Percentiles rank a stretch among this genome's conserved stretches.
phyloP scores from a whole-genome alignment of 2,888 invertebrate species.

The Baronia brevicornis region DNA sequence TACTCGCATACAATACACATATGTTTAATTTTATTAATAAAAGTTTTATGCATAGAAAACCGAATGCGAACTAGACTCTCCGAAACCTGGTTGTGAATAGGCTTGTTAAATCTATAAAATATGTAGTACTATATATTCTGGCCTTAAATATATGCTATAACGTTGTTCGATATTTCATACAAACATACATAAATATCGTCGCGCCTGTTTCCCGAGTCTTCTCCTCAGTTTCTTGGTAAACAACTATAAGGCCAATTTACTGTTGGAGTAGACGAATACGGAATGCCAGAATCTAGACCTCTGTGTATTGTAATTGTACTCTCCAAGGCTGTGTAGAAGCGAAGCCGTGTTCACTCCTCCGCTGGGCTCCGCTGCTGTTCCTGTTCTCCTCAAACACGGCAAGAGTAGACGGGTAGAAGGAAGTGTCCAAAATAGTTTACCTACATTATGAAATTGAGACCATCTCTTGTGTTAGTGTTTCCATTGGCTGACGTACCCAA shows the following conservation, averaged over 20 bases:
- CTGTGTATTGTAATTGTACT: conserved; percentile 78
- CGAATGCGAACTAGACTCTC: too few relatives aligned
- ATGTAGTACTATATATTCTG: too few relatives aligned
- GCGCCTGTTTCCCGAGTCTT: conserved; percentile 74
- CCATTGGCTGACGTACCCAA: conserved; percentile 83
- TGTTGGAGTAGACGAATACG: conserved; percentile 68
- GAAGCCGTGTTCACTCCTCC: conserved; percentile 86
- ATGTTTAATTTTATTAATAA: too few relatives aligned
- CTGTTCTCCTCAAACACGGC: conserved; percentile 79
- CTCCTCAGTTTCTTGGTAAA: conserved; percentile 81
- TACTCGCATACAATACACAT: too few relatives aligned
- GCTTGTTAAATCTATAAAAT: too few relatives aligned
- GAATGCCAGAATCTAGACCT: conserved; percentile 61
- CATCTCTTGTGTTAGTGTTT: conserved; percentile 79
- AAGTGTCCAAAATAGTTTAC: conserved; percentile 95
- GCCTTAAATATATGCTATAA: too few relatives aligned
- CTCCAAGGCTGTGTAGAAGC: conserved; percentile 78
- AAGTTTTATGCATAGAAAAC: too few relatives aligned
- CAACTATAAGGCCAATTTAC: conserved; percentile 83
- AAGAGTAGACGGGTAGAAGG: conserved; percentile 89
- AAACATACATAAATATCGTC: conserved; percentile 83
- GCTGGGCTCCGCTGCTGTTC: conserved; percentile 70
- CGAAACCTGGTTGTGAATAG: too few relatives aligned
- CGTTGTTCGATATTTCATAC: too few relatives aligned
- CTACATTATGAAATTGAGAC: conserved; percentile 89